phyloP scores from a whole-genome alignment of 2,113 vertebrate genomes.

The Melanocharis versteri region DNA sequence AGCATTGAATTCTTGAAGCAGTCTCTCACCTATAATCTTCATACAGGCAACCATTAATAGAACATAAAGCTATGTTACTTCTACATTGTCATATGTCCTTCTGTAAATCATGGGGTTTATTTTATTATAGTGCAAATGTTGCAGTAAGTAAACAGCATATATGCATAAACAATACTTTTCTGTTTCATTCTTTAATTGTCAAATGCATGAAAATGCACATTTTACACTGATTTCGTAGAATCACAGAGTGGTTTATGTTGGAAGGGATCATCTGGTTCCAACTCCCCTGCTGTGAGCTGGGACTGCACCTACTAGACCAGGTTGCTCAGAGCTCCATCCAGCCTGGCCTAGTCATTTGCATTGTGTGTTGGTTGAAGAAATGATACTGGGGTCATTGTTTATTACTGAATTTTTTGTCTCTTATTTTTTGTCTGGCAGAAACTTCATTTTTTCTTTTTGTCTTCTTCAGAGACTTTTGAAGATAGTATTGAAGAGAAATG shows the following conservation, averaged over 20 bases:
- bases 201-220: neutral
- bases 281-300: no score
- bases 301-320: neutral
- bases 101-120: neutral
- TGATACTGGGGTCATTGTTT: rapidly evolving
- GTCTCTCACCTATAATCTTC: neutral
- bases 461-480: neutral
- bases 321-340: neutral
- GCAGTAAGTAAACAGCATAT: neutral
- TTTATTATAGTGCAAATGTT: neutral
- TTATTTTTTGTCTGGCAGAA: neutral
- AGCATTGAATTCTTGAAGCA: neutral
- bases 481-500: neutral
- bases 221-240: neutral
- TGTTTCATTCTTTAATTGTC: neutral
- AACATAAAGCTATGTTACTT: neutral
- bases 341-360: neutral
- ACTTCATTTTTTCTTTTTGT: neutral
- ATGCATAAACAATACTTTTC: neutral
- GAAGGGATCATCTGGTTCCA: neutral
- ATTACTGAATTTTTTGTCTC: neutral
- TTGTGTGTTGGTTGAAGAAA: neutral
- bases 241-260: neutral
- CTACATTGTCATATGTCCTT: neutral
- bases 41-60: neutral